Conservation (phyloP, 2,888 invertebrate species). For the Trissolcus brochymenae region DNA sequence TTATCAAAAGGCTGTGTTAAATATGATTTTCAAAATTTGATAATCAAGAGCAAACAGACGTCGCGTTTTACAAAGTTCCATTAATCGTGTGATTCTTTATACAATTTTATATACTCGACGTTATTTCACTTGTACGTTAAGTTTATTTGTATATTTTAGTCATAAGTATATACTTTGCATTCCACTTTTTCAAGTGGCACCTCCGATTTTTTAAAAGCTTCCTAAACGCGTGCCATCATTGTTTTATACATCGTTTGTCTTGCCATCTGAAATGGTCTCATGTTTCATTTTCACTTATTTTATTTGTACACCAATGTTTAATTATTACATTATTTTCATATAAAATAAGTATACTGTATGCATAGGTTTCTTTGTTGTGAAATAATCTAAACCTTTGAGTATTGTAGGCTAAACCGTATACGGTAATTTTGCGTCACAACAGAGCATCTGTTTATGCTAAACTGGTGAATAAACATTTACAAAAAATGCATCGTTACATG, state of each 20-base stretch:
- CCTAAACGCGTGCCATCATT: conserved; percentile 64
- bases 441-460: conserved; percentile 36
- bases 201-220: conserved; percentile 59
- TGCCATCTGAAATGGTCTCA: conserved; percentile 54
- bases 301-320: conserved; percentile 22
- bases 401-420: conserved; percentile 53
- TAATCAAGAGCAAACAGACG: conserved; percentile 5
- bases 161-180: conserved; percentile 28
- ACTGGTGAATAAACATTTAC: conserved; percentile 15
- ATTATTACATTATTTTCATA: conserved; percentile 18
- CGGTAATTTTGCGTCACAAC: conserved; percentile 26
- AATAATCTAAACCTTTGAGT: conserved; percentile 51
- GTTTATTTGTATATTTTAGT: too few species aligned
- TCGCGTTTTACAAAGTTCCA: conserved; percentile 27
- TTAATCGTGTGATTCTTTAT: conserved; percentile 5
- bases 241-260: conserved; percentile 58
- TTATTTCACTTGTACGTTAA: conserved; percentile 7
- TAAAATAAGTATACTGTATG: conserved; percentile 36
- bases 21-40: conserved; percentile 12
- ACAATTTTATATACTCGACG: conserved; percentile 22
- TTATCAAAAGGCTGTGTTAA: conserved; percentile 30
- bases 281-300: conserved; percentile 13
- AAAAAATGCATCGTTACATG: conserved; percentile 30
- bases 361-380: conserved; percentile 47
- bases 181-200: conserved; percentile 50